These are phyloP conservation scores for Zeus faber DNA, from an alignment of 2,113 vertebrate genomes.

Conservation along the genomic window DNA sequence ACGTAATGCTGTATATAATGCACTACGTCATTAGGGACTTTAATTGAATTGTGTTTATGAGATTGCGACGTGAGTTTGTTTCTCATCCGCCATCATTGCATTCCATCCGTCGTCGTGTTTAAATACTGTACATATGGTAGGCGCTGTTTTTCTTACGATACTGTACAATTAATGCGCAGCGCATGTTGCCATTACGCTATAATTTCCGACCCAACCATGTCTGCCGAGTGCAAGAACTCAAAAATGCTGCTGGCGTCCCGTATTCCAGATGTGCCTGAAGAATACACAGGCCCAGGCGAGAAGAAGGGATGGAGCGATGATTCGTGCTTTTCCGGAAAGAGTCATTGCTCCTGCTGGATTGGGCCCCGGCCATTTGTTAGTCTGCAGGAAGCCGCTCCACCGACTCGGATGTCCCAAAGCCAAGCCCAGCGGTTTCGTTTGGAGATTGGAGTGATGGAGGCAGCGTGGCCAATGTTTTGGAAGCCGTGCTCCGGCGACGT, in stretches of 20 bases:
- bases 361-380: conserved; percentile 42
- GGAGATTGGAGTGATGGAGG: too few relatives aligned
- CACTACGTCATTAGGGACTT: conserved; percentile 88
- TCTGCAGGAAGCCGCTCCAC: conserved; percentile 20
- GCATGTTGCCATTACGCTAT: too few relatives aligned
- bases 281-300: conserved; percentile 41
- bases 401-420: conserved; percentile 12
- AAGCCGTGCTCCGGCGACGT: too few relatives aligned
- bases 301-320: conserved; percentile 20
- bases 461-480: too few relatives aligned
- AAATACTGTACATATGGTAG: too few relatives aligned
- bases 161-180: too few relatives aligned
- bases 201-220: conserved; percentile 44
- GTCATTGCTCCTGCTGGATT: conserved; percentile 17
- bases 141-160: too few relatives aligned
- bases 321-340: conserved; percentile 42
- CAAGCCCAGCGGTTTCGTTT: too few relatives aligned
- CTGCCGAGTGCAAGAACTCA: conserved; percentile 33
- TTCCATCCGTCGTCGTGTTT: too few relatives aligned
- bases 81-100: too few relatives aligned
- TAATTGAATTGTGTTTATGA: conserved; percentile 78
- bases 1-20: conserved; percentile 80
- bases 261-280: conserved; percentile 61
- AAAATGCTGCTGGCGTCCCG: conserved; percentile 24
- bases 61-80: conserved; percentile 79